Base-by-base conservation (phyloP, 1,140 invertebrate species). In the Heliothis subflexa region DNA sequence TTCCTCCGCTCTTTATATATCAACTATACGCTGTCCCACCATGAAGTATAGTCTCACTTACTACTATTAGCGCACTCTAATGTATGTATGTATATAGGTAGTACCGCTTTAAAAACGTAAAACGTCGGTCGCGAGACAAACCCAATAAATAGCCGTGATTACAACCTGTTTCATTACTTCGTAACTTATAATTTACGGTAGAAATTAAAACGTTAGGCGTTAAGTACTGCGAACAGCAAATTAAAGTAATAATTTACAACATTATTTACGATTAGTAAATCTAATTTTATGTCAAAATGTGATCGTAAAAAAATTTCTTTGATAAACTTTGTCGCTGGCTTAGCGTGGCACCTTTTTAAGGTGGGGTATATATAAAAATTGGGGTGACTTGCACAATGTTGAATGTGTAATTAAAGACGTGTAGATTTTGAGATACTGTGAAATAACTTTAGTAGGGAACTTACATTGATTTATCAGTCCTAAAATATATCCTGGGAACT, bases 1-100 rank as follows among this genome's bases (percentile, higher is more conserved):
- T 91, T 89, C 85, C 80, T 66, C 81, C 73, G 61, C 80, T 87
- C 84, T 89, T 86, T 88, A 84, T 83, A 79, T 83, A 78, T 49
- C 71, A 66, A 79, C 66, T 71, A 79, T 85, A 82, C 78, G 71
- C 33, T 9, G 33, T 80, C 77, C 21, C n/a, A 18, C 16, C 47
- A 16, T 5, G 5, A 84, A 79, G 82, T 52, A 66, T 79, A 73
- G 78, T 84, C 66, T 85, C 86, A 86, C 84, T 89, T 86, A 87
- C 71, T 78, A 73, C 81, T 85, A 89, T 89, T 86, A 87, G 59
- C 70, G 68, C 49, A 71, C 57, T 61, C n/a, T 66, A 25, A 70
- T 74, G 61, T 28, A 47, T n/a, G n/a, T n/a, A n/a, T n/a, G n/a
- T n/a, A n/a, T n/a, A n/a, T n/a, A n/a, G n/a, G n/a, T 75, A 12